Evolutionary conservation across 2,113 vertebrate genomes (phyloP).

Genomic region (Cyrtonyx montezumae): DNA sequence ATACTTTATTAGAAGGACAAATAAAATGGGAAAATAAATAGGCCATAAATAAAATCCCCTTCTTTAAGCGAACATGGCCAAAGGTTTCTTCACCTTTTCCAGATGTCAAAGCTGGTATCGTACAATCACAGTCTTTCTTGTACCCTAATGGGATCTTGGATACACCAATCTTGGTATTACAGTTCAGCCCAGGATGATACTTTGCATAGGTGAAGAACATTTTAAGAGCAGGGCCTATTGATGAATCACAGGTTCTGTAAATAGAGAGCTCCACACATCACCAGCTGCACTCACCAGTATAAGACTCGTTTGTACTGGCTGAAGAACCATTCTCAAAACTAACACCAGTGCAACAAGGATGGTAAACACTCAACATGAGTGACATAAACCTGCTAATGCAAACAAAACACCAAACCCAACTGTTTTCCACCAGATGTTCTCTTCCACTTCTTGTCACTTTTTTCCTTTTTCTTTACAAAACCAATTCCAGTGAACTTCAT

Average conservation of each 20-base stretch:
- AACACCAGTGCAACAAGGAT: not conserved
- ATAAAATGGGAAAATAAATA: not conserved
- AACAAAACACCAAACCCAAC: not conserved
- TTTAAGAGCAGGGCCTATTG: not conserved
- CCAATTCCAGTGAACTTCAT: not conserved
- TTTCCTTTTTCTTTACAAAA: not conserved
- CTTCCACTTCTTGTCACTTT: not conserved
- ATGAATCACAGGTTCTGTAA: not conserved
- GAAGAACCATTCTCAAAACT: not conserved
- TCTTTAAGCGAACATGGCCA: not conserved
- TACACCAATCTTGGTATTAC: not conserved
- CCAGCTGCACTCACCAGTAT: fast-evolving
- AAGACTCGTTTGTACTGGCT: fast-evolving
- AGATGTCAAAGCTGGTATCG: not conserved
- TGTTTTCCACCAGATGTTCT: not conserved
- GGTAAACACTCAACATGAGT: not conserved
- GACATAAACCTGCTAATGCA: not conserved
- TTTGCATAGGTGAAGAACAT: not conserved
- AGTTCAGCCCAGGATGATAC: not conserved
- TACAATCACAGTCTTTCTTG: not conserved
- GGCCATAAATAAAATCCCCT: not conserved
- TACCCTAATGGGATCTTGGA: not conserved
- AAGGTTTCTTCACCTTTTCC: not conserved
- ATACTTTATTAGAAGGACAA: not conserved
- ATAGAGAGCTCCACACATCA: not conserved